phyloP scores from a whole-genome alignment of 2,888 invertebrate species.

The Callyntrura sp. region DNA sequence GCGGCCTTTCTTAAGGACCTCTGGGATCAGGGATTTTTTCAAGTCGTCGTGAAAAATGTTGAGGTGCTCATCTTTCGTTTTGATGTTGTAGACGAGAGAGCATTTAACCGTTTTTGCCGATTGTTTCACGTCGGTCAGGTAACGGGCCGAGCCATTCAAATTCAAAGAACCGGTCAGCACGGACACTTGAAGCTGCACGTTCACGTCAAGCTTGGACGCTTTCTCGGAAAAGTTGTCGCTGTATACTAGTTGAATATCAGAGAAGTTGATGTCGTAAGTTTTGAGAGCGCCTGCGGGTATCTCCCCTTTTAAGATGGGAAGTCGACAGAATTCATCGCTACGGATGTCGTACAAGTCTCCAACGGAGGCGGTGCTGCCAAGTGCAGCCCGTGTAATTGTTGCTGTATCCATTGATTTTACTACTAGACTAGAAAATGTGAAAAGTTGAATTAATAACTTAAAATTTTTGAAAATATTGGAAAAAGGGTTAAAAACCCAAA shows the following conservation, averaged over 20 bases:
- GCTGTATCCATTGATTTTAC: no score
- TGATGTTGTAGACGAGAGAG: slow-evolving; percentile 65
- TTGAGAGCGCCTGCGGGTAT: slow-evolving; percentile 13
- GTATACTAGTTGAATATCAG: slow-evolving; percentile 35
- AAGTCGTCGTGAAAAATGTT: slow-evolving; percentile 69
- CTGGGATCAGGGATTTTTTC: slow-evolving; percentile 41
- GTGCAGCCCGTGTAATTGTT: slow-evolving; percentile 53
- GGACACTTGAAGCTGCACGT: slow-evolving; percentile 46
- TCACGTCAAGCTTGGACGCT: slow-evolving; percentile 56
- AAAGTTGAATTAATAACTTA: no score
- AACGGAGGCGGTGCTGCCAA: slow-evolving; percentile 56
- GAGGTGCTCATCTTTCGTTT: slow-evolving; percentile 60
- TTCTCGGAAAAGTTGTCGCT: slow-evolving; percentile 61
- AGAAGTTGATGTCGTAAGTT: slow-evolving; percentile 22
- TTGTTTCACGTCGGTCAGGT: slow-evolving; percentile 54
- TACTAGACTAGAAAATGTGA: no score
- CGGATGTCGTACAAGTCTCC: slow-evolving; percentile 68
- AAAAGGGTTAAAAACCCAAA: no score
- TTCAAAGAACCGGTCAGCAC: slow-evolving; percentile 49
- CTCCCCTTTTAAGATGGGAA: slow-evolving; percentile 48
- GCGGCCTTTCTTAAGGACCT: slow-evolving; percentile 49
- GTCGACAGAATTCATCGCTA: slow-evolving; percentile 52
- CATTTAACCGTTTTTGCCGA: slow-evolving; percentile 61
- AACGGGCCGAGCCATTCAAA: slow-evolving; percentile 48
- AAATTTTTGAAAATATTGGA: no score